Percentiles rank a stretch among this genome's conserved stretches.
phyloP scores from a whole-genome alignment of 2,797 vertebrate species.

The Emydoidea blandingii region DNA sequence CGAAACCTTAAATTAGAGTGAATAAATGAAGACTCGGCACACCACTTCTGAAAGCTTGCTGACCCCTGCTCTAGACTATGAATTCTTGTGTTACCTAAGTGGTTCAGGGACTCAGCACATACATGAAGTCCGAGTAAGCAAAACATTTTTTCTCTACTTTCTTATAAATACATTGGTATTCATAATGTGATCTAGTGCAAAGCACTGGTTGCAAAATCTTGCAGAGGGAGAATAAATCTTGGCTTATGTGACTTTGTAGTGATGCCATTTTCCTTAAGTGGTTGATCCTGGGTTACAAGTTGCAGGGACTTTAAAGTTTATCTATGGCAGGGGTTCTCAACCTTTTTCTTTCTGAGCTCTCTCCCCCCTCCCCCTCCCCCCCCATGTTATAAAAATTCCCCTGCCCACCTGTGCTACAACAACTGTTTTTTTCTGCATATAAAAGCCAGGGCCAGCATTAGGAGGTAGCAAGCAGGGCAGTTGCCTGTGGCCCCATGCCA shows the following conservation, averaged over 20 bases:
- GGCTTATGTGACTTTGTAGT: background rate
- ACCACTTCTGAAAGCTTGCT: no score
- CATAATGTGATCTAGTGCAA: background rate
- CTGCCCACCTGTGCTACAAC: no score
- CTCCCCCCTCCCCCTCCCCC: fast-evolving
- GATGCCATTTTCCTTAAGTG: slow-evolving; percentile 5
- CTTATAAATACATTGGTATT: background rate
- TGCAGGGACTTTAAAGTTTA: background rate
- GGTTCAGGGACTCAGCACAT: background rate
- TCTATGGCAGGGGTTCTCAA: background rate
- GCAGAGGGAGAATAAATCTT: background rate
- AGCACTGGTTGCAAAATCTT: background rate
- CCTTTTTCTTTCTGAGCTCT: no score
- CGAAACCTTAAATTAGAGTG: no score
- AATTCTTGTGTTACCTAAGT: background rate
- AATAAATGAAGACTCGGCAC: no score
- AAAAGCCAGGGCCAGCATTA: no score
- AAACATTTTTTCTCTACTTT: background rate
- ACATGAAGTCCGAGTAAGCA: background rate
- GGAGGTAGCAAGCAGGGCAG: no score
- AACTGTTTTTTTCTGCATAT: no score
- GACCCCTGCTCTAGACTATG: background rate
- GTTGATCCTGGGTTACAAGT: background rate
- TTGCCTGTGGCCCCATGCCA: no score
- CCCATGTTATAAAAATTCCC: no score